Percentiles rank a stretch among this genome's conserved stretches.
phyloP scores from a whole-genome alignment of 2,797 vertebrate species.

The Gobio occitaniae region DNA sequence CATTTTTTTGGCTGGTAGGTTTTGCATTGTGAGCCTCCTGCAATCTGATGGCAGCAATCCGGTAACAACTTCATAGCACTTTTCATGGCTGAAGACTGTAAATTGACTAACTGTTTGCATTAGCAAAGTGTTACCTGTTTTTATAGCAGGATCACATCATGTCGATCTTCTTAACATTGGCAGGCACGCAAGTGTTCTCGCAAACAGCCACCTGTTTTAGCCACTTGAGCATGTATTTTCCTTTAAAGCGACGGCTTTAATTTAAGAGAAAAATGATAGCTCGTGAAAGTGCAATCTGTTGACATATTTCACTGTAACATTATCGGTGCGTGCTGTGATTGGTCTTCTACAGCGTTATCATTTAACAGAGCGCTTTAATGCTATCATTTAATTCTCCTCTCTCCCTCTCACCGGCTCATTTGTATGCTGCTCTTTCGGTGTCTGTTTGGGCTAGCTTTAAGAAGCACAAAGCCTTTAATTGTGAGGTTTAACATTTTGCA shows the following conservation, averaged over 20 bases:
- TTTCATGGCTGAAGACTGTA: conserved; percentile 73
- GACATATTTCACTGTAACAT: conserved; percentile 70
- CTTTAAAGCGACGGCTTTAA: conserved; percentile 46
- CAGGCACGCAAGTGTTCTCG: conserved; percentile 88
- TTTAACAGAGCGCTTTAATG: conserved; percentile 71
- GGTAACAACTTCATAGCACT: conserved; percentile 47
- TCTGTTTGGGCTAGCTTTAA: conserved; percentile 89
- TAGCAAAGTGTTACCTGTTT: conserved; percentile 92
- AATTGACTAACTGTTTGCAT: conserved; percentile 87
- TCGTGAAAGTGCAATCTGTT: conserved; percentile 70
- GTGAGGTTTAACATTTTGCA: conserved; percentile 96
- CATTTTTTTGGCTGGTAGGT: conserved; percentile 42
- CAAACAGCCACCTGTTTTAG: conserved; percentile 85
- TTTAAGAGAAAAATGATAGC: conserved; percentile 61
- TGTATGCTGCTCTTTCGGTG: conserved; percentile 85
- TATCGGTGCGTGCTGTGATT: conserved; percentile 68
- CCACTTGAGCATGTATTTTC: conserved; percentile 45
- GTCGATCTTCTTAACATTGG: conserved; percentile 90
- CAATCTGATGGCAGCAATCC: conserved; percentile 57
- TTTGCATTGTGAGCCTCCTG: conserved; percentile 40
- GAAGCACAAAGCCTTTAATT: conserved; percentile 93
- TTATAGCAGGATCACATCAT: conserved; percentile 94
- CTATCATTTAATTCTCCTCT: conserved; percentile 67
- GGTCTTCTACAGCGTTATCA: conserved; percentile 77
- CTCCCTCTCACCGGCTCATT: conserved; percentile 75